Evolutionary conservation across 2,797 vertebrate species (phyloP), one percentile per base, ranked within the genome.

Genomic region (Jordanella pulchra): DNA sequence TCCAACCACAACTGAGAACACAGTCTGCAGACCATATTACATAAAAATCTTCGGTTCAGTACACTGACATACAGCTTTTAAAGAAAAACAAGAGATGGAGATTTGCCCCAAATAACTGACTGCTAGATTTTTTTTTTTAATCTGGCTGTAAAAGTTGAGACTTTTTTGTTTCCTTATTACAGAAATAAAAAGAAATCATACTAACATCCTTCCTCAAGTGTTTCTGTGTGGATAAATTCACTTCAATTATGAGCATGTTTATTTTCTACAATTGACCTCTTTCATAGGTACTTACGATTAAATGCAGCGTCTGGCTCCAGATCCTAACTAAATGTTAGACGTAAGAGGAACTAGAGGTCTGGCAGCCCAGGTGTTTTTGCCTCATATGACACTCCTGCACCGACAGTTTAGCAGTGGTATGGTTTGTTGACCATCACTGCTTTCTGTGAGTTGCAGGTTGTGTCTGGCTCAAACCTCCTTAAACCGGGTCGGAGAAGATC

Each of bases 301-400:
- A 87, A 84, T 65, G 80, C 77, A 58, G 80, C 15, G 45, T 81
- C 78, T 51, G 87, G 86, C 80, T 92, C 89, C 91, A 79, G 89
- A 82, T 91, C 88, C 88, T 84, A 61, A 71, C 9, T 78, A 85
- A 86, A 72, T 30, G 65, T 15, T 80, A 64, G 51, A 32, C 67
- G 0, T 39, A 25, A 69, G 51, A 70, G 4, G 39, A 75, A 2
- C 66, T 60, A 0, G 65, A 71, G 45, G 68, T 67, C 39, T 50
- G 64, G 53, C 47, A 67, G 66, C 27, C 45, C 71, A 79, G 75
- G 79, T 77, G 74, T 74, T 81, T 71, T 78, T 0, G 63, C 79
- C 81, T 77, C 79, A 76, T 80, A 61, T 69, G 83, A 72, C 78
- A 72, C 63, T 67, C 56, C 71, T 56, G 78, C 72, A 73, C 72